These are phyloP conservation scores for Globodera ellingtonae DNA, from an alignment of 1,140 invertebrate genomes.

Conservation along the genomic window DNA sequence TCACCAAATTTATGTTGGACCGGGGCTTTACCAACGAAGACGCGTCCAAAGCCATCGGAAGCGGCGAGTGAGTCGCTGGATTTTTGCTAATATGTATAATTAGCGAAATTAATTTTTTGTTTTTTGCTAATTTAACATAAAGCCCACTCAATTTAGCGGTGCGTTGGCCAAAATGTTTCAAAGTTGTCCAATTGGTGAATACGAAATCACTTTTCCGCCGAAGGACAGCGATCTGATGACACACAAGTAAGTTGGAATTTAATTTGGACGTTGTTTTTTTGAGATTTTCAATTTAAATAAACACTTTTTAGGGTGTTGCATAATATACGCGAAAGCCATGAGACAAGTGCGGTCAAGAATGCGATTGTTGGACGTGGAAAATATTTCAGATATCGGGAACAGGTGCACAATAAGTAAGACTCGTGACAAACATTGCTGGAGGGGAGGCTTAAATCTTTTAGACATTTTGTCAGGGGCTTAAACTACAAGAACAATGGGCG, in stretches of 20 bases:
- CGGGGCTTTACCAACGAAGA: slow-evolving; percentile 18
- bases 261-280: slow-evolving; percentile 5
- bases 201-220: slow-evolving; percentile 40
- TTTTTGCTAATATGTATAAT: slow-evolving; percentile 15
- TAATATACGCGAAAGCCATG: slow-evolving; percentile 27
- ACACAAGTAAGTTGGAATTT: slow-evolving; percentile 37
- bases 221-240: slow-evolving; percentile 38
- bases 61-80: slow-evolving; percentile 32
- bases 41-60: slow-evolving; percentile 23
- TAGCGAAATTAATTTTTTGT: slow-evolving; percentile 30
- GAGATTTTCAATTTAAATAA: slow-evolving; percentile 32
- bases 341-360: slow-evolving; percentile 37
- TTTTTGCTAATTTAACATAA: slow-evolving; percentile 18
- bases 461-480: too few relatives aligned
- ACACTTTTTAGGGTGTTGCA: slow-evolving; percentile 42
- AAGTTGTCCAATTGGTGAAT: slow-evolving; percentile 37
- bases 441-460: too few relatives aligned
- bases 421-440: too few relatives aligned
- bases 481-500: too few relatives aligned
- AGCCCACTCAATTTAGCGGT: slow-evolving; percentile 35
- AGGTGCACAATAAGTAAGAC: slow-evolving; percentile 6
- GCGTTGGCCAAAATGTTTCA: slow-evolving; percentile 28
- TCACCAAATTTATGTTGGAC: slow-evolving; percentile 33
- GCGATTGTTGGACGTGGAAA: slow-evolving; percentile 46
- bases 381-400: slow-evolving; percentile 53